These are phyloP conservation scores for Willowsia nigromaculata DNA, from an alignment of 2,888 invertebrate species.

Conservation along the genomic window DNA sequence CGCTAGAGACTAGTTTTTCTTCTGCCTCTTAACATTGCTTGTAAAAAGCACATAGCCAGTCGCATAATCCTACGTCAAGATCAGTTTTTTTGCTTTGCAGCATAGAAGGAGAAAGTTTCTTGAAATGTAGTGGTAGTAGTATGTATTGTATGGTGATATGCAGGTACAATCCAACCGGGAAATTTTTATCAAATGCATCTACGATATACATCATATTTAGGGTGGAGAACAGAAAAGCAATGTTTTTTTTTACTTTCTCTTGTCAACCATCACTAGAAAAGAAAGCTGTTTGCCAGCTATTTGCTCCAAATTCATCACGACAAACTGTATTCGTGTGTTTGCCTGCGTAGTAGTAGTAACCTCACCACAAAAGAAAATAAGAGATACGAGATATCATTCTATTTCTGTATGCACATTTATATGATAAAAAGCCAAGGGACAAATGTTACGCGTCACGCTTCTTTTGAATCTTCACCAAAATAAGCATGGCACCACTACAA, in stretches of 20 bases:
- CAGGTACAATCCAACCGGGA: too few relatives aligned
- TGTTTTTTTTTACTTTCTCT: too few relatives aligned
- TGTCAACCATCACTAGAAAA: not conserved
- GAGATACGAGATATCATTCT: not conserved
- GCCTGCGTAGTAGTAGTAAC: not conserved
- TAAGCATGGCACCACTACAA: not conserved
- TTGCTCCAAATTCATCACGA: not conserved
- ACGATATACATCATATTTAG: too few relatives aligned
- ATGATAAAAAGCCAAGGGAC: slow-evolving; percentile 50
- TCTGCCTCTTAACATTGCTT: too few relatives aligned
- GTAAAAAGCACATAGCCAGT: too few relatives aligned
- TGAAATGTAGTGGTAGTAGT: too few relatives aligned
- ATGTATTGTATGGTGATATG: too few relatives aligned
- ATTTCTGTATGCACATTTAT: not conserved
- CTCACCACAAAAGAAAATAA: not conserved
- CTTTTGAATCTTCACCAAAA: not conserved
- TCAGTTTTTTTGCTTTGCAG: too few relatives aligned
- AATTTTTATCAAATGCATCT: too few relatives aligned
- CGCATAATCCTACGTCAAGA: too few relatives aligned
- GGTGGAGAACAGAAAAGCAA: too few relatives aligned
- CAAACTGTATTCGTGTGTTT: not conserved
- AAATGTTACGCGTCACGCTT: not conserved
- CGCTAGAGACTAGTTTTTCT: not conserved
- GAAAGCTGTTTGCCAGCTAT: not conserved
- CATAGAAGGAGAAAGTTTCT: too few relatives aligned